phyloP scores from a whole-genome alignment of 2,113 vertebrate species.

The Cromileptes altivelis region DNA sequence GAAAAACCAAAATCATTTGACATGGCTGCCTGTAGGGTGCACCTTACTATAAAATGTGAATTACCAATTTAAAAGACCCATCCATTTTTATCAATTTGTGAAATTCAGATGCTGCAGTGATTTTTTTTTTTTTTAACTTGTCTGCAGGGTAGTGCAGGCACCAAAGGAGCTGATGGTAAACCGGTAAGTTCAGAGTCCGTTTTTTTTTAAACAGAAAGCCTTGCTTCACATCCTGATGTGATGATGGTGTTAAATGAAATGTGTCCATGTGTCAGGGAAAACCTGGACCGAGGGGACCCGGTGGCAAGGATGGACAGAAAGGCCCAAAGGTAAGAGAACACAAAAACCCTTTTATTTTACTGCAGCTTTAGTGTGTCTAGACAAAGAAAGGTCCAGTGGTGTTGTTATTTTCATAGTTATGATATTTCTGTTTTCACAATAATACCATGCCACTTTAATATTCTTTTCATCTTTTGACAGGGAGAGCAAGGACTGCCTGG shows the following conservation, averaged over 20 bases:
- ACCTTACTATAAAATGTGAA: conserved; percentile 54
- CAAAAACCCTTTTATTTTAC: background rate
- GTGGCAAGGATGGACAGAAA: conserved; percentile 85
- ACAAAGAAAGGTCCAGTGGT: too few species aligned
- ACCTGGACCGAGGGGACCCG: conserved; percentile 83
- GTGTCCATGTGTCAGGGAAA: conserved; percentile 71
- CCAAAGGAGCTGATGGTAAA: conserved; percentile 85
- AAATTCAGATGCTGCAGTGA: conserved; percentile 25
- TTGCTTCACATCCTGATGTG: background rate
- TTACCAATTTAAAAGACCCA: conserved; percentile 58
- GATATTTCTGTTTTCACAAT: too few species aligned
- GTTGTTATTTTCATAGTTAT: too few species aligned
- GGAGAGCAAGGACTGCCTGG: conserved; percentile 76
- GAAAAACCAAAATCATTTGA: conserved; percentile 55
- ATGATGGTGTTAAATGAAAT: conserved; percentile 16
- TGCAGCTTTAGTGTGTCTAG: too few species aligned
- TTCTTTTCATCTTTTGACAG: conserved; percentile 50
- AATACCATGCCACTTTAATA: background rate
- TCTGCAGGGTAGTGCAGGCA: conserved; percentile 87
- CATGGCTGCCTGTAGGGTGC: conserved; percentile 41
- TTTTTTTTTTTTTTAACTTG: conserved; percentile 9
- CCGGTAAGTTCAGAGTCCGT: conserved; percentile 82
- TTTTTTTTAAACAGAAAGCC: conserved; percentile 11
- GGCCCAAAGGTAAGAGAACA: conserved; percentile 75
- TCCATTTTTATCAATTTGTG: conserved; percentile 62